These are phyloP conservation scores for Thomomys bottae DNA, from an alignment of 2,113 vertebrate genomes.

Conservation along the genomic window DNA sequence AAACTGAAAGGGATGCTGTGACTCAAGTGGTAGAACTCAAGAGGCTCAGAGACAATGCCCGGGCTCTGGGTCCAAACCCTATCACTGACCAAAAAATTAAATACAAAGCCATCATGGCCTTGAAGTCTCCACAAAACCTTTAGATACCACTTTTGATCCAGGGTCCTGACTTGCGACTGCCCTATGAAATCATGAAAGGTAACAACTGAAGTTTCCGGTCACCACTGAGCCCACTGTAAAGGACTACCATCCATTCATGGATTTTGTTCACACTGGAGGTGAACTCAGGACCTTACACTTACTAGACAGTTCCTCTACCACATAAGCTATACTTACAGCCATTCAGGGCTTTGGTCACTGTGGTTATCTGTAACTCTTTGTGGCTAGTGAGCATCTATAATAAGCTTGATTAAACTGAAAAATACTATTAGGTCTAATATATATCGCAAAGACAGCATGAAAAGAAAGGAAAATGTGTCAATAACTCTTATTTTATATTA, in stretches of 20 bases:
- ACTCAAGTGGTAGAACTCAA: too few relatives aligned
- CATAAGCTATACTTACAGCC: too few relatives aligned
- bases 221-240: not conserved
- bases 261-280: too few relatives aligned
- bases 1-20: too few relatives aligned
- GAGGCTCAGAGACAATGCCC: too few relatives aligned
- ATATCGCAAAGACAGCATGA: not conserved
- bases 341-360: not conserved
- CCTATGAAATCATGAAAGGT: not conserved
- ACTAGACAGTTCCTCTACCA: too few relatives aligned
- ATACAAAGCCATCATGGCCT: not conserved
- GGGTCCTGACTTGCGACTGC: rapidly evolving
- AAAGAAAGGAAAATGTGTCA: not conserved
- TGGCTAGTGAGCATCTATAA: not conserved
- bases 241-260: too few relatives aligned
- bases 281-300: too few relatives aligned
- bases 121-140: not conserved
- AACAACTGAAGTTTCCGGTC: not conserved
- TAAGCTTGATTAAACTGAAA: not conserved
- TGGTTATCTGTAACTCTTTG: too few relatives aligned
- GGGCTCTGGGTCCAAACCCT: too few relatives aligned
- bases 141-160: not conserved
- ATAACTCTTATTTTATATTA: not conserved
- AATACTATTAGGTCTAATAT: not conserved
- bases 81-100: too few relatives aligned